Conservation (phyloP, 2,888 invertebrate genomes). For the Lithosia quadra region DNA sequence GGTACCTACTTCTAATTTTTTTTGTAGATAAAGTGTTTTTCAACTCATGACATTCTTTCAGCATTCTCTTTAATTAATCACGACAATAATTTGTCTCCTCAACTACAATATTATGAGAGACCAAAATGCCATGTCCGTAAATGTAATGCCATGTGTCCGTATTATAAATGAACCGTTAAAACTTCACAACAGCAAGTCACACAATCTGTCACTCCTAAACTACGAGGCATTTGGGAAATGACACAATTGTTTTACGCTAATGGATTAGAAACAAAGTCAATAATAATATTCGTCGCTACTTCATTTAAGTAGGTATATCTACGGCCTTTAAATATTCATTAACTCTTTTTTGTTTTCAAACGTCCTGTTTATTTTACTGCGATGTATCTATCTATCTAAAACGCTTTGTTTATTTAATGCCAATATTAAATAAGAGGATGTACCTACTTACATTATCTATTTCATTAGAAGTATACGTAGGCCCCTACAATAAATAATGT, state of each 20-base stretch:
- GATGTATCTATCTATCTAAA: too few relatives aligned
- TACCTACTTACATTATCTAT: too few relatives aligned
- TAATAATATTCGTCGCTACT: slow-evolving; percentile 10
- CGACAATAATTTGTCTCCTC: background rate
- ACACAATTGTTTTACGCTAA: slow-evolving; percentile 4
- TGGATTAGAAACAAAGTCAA: slow-evolving; percentile 7
- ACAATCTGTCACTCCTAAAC: slow-evolving; percentile 6
- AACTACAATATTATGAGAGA: background rate
- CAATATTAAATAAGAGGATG: too few relatives aligned
- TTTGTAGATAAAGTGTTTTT: background rate
- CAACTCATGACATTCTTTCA: background rate
- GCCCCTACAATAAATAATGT: background rate
- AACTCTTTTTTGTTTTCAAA: background rate
- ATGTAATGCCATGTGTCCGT: background rate
- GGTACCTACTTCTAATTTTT: background rate
- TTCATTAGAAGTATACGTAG: background rate
- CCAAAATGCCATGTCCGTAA: background rate
- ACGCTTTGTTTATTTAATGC: too few relatives aligned
- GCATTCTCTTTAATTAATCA: background rate
- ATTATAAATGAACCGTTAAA: slow-evolving; percentile 5
- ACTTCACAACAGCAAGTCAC: slow-evolving; percentile 3
- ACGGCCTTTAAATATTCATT: background rate
- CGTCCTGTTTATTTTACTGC: too few relatives aligned
- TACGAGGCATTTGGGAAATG: slow-evolving; percentile 8
- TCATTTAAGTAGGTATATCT: slow-evolving; percentile 13